Evolutionary conservation across 2,113 vertebrate genomes (phyloP).

Genomic region (Cololabis saira): DNA sequence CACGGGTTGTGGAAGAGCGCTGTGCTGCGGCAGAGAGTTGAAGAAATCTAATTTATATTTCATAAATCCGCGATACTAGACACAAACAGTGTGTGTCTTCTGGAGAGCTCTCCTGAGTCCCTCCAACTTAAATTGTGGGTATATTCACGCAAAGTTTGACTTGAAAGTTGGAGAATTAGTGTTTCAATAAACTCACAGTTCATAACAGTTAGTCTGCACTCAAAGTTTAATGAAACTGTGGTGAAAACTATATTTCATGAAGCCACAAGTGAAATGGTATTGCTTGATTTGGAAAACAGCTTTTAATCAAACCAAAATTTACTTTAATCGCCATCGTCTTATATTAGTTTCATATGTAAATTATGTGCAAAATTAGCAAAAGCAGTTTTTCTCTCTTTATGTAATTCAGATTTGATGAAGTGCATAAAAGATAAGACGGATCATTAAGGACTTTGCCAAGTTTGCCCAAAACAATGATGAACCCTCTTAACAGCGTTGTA

Average conservation of each 20-base stretch:
- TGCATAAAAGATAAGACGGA: background rate
- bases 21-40: background rate
- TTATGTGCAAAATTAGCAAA: background rate
- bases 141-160: background rate
- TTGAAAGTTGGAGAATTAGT: background rate
- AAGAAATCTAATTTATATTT: constrained; percentile 7
- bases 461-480: background rate
- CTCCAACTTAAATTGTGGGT: constrained; percentile 8
- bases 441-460: background rate
- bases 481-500: background rate
- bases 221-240: too few species aligned
- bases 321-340: background rate
- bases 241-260: too few species aligned
- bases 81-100: background rate
- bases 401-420: background rate
- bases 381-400: background rate
- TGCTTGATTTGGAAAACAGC: too few species aligned
- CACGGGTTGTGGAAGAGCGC: background rate
- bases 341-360: background rate
- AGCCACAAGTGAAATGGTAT: too few species aligned
- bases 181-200: too few species aligned
- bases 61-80: constrained; percentile 26
- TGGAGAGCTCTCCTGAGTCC: background rate
- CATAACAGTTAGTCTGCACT: too few species aligned
- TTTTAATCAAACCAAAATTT: too few species aligned